Evolutionary conservation across 2,888 invertebrate species (phyloP).

Genomic region (Zhuqinia jingwanae): DNA sequence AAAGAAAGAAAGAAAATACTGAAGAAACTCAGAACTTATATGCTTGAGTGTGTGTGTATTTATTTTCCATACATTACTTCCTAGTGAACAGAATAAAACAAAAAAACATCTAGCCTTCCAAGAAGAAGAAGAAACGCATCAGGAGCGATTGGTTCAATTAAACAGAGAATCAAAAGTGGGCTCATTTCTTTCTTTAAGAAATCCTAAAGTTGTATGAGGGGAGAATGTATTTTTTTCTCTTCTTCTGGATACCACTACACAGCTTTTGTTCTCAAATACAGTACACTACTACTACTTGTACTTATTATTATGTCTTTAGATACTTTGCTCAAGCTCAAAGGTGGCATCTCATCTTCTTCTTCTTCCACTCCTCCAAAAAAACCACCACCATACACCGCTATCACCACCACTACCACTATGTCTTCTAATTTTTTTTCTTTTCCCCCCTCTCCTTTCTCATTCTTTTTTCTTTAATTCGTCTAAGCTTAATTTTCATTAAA

Average conservation of each 20-base stretch:
- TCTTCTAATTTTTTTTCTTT: background rate
- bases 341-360: constrained; percentile 43
- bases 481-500: constrained; percentile 58
- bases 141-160: constrained; percentile 48
- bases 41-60: constrained; percentile 22
- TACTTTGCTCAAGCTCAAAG: constrained; percentile 39
- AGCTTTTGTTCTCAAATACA: background rate
- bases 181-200: background rate
- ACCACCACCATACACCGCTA: no score
- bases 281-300: background rate
- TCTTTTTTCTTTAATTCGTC: constrained; percentile 6
- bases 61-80: constrained; percentile 47
- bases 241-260: no score
- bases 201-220: background rate
- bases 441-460: background rate
- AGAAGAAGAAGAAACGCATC: background rate
- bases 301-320: constrained; percentile 26
- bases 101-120: background rate
- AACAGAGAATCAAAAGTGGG: constrained; percentile 47
- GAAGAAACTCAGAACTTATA: background rate
- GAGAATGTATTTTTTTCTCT: background rate
- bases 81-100: constrained; percentile 6
- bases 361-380: no score
- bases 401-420: background rate
- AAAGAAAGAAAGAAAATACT: background rate